A percentile compares a stretch with the other conserved stretches of the same genome.
Evolutionary conservation across 1,140 invertebrate genomes (phyloP).

Genomic region (Trachelipus rathkii): DNA sequence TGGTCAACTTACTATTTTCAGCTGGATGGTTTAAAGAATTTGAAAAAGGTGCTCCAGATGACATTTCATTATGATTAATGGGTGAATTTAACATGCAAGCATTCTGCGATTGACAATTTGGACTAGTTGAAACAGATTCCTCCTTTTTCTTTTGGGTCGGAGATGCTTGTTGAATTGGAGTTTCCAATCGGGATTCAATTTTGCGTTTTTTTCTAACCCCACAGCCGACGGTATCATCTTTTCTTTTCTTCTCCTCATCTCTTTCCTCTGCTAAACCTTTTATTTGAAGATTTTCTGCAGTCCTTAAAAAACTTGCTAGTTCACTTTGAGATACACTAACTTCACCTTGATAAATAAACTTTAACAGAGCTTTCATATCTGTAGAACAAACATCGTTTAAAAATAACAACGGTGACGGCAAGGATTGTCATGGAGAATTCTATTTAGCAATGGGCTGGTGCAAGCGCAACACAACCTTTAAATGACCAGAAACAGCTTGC

Average conservation of each 20-base stretch:
- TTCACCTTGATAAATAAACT: conserved; percentile 65
- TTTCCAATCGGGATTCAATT: conserved; percentile 22
- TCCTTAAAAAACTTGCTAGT: conserved; percentile 81
- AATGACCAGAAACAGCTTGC: conserved; percentile 59
- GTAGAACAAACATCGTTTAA: conserved; percentile 76
- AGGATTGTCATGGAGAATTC: conserved; percentile 51
- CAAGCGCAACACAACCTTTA: conserved; percentile 65
- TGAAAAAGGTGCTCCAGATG: background rate
- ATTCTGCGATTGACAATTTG: conserved; percentile 4
- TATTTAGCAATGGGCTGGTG: conserved; percentile 70
- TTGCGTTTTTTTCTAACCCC: conserved; percentile 27
- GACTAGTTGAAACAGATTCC: conserved; percentile 41
- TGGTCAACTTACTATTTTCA: too few species aligned
- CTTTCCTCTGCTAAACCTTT: conserved; percentile 79
- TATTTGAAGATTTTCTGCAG: conserved; percentile 85
- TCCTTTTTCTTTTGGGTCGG: conserved; percentile 30
- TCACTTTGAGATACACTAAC: conserved; percentile 90
- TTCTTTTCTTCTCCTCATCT: conserved; percentile 37
- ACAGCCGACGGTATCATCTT: conserved; percentile 32
- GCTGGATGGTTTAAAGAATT: background rate
- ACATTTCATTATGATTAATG: background rate
- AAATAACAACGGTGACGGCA: conserved; percentile 80
- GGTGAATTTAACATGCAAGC: background rate
- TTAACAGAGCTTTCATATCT: conserved; percentile 64
- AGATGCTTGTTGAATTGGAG: conserved; percentile 19